A percentile compares a stretch with the other conserved stretches of the same genome.
phyloP scores from a whole-genome alignment of 2,888 invertebrate genomes.

The Frankliniella intonsa region DNA sequence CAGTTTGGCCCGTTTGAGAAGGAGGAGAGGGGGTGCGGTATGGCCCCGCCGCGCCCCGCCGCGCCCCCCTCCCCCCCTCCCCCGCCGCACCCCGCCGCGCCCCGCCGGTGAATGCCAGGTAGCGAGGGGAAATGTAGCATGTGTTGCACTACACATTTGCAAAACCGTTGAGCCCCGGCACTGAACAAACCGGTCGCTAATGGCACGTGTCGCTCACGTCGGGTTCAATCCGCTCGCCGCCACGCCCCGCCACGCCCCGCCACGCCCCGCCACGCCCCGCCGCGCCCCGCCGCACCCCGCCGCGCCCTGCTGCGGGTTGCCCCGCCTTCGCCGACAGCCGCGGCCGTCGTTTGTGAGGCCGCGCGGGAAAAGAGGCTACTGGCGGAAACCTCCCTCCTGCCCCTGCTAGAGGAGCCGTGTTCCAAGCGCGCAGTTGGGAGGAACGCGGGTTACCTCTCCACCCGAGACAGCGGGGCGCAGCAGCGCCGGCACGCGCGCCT shows the following conservation, averaged over 20 bases:
- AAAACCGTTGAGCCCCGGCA: neutral
- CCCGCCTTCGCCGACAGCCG: too few relatives aligned
- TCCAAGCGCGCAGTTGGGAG: neutral
- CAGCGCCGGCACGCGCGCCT: neutral
- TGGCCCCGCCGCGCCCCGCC: neutral
- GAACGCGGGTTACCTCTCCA: neutral
- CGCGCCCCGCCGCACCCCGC: too few relatives aligned
- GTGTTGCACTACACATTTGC: neutral
- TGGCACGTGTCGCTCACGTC: constrained; percentile 5
- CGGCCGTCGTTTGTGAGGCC: too few relatives aligned
- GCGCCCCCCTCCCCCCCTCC: neutral
- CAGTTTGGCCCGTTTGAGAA: neutral
- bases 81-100: neutral
- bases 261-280: too few relatives aligned
- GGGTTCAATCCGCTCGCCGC: neutral
- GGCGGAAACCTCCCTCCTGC: too few relatives aligned
- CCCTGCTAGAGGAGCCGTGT: too few relatives aligned
- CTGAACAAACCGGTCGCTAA: neutral
- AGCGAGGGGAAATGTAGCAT: neutral
- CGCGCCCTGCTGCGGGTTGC: too few relatives aligned
- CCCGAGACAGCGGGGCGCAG: neutral
- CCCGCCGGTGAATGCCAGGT: neutral
- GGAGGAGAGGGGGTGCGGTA: neutral
- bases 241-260: neutral
- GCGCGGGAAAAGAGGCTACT: too few relatives aligned